Evolutionary conservation across 2,888 invertebrate genomes (phyloP), one percentile per base, ranked within the genome.

Genomic region (Spialia ferax): DNA sequence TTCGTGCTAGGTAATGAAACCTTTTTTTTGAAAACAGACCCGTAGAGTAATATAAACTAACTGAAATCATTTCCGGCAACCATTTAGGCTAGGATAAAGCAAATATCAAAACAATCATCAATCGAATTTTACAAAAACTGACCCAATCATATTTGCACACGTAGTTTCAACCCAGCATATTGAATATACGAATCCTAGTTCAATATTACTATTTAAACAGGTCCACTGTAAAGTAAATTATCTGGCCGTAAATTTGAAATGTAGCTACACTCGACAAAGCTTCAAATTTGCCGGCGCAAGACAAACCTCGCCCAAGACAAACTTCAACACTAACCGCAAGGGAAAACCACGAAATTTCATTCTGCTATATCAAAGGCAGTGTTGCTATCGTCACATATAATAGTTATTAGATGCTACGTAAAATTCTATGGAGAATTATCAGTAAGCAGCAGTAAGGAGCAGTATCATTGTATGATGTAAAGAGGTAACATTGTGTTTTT

Each of bases 281-380:
- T 38, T 63, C 54, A 62, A 62, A 62, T 63, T 54, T 38, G 1
- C 52, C 52, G 45, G 18, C 45, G n/a, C 23, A 52, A 52, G 52
- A 23, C 22, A 52, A 52, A 20, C 62, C 62, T 29, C 13, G 18
- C 42, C 1, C 13, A 55, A 63, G 63, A 63, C 63, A 63, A 63
- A 63, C 42, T 55, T 38, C 13, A 63, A 63, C 38, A 63, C 54
- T 20, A 54, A 42, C 63, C 63, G 32, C 60, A 48, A n/a, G 54
- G 54, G 26, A 54, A 15, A 13, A 7, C 26, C 54, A n/a, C 26
- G 54, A 29, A 54, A 54, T 54, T 29, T 54, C 54, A 54, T 54
- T 54, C 29, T 29, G 54, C 54, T 29, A 4, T 54, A 60, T 48
- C 60, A 60, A 48, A 48, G 60, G 29, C 15, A 54, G 20, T 50